Base-by-base conservation (phyloP, 2,888 invertebrate species). In the Chorisops tibialis region DNA sequence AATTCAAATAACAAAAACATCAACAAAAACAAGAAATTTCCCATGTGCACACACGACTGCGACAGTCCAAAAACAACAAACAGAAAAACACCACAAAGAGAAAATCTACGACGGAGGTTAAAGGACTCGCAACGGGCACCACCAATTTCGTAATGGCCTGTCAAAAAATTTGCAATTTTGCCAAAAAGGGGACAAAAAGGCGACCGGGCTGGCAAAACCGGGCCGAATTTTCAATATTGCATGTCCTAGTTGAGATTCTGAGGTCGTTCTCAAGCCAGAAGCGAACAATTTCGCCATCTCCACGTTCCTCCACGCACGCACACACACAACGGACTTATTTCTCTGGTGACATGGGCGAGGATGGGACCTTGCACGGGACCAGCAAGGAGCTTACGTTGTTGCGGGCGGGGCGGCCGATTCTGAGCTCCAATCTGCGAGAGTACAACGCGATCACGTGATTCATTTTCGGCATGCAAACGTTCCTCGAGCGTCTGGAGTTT, bases 401-500 rank as follows among this genome's bases (percentile, higher is more conserved):
- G 71, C 68, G 79, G 78, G 76, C 81, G 85, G 67, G 87, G 87
- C 77, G 87, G 83, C 69, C 80, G 79, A 70, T 81, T 80, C 67
- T 75, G 73, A 70, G 75, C 71, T 70, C 75, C 73, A 21, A 63
- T 47, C 54, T 59, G 65, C 61, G 65, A 64, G 73, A 76, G 79
- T 79, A 80, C 68, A 80, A 77, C 81, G 78, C 73, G 80, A 72
- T 71, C 75, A 70, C 73, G 74, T 69, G 75, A 75, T 70, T 75
- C 74, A 71, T 78, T 79, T 73, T 80, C 80, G 21, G 72, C 74
- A 65, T 86, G 85, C 70, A 93, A 82, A 72, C 89, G 85, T 76
- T 88, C 88, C 79, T 93, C 87, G 79, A 94, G 83, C 74, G 87
- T 88, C 80, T 89, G 85, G 75, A 94, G 84, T 83, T 88, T 91